Conservation (phyloP, 2,888 invertebrate species). For the Mythimna ferrago region DNA sequence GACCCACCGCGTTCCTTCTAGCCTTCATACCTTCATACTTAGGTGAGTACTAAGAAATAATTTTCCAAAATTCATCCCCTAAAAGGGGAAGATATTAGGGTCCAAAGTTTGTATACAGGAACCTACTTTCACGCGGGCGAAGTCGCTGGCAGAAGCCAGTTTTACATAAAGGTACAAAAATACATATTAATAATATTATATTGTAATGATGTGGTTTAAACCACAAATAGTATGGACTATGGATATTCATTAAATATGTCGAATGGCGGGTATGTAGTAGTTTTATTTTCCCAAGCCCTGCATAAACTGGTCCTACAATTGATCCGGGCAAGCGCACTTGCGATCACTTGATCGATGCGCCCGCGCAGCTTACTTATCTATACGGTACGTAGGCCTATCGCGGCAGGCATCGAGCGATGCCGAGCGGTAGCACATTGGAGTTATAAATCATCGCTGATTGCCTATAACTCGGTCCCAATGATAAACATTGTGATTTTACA, state of each 20-base stretch:
- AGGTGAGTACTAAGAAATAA: too few species aligned
- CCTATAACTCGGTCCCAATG: constrained; percentile 80
- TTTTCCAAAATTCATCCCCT: too few species aligned
- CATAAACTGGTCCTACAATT: constrained; percentile 71
- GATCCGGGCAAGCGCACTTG: constrained; percentile 56
- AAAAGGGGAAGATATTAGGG: too few species aligned
- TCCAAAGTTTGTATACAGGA: too few species aligned
- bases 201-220: constrained; percentile 38
- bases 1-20: too few species aligned
- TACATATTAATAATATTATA: constrained; percentile 4
- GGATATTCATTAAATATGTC: constrained; percentile 60
- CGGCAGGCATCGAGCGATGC: constrained; percentile 72
- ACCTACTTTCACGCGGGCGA: too few species aligned
- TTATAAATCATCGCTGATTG: constrained; percentile 84
- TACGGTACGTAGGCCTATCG: constrained; percentile 74
- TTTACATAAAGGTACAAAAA: neutral
- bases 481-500: constrained; percentile 81
- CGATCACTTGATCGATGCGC: constrained; percentile 74
- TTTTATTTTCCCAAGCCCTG: constrained; percentile 61
- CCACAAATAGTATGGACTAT: constrained; percentile 39
- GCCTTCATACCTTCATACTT: too few species aligned
- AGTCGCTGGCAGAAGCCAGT: neutral
- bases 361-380: constrained; percentile 62
- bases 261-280: constrained; percentile 43
- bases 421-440: constrained; percentile 78